These are phyloP conservation scores for Pogonocichla stellata DNA, from an alignment of 2,113 vertebrate species.

Conservation along the genomic window DNA sequence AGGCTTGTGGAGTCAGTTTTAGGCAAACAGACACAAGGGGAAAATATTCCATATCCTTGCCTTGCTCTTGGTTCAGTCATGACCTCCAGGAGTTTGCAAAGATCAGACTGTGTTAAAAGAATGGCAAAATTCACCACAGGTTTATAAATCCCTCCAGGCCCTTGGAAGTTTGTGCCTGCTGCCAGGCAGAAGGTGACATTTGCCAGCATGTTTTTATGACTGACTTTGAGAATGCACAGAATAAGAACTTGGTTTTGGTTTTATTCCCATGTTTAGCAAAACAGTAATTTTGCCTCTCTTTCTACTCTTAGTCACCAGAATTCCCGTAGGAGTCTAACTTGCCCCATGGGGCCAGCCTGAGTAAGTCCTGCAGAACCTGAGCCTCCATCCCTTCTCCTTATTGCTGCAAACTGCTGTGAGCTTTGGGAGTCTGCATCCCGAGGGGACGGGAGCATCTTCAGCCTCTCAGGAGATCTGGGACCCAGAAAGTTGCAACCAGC, in stretches of 20 bases:
- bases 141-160: constrained; percentile 48
- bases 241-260: neutral
- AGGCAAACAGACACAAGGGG: neutral
- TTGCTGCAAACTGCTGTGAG: neutral
- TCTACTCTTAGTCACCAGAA: neutral
- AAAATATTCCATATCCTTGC: neutral
- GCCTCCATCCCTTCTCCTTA: neutral
- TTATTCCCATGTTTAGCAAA: constrained; percentile 5
- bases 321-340: neutral
- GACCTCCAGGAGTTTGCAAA: constrained; percentile 28
- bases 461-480: neutral
- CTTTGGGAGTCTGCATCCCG: neutral
- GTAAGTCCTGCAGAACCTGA: neutral
- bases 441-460: neutral
- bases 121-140: neutral
- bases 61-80: neutral
- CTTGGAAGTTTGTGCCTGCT: constrained; percentile 31
- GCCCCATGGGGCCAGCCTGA: neutral
- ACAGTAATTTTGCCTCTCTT: neutral
- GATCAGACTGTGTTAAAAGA: constrained; percentile 7
- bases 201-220: constrained; percentile 33
- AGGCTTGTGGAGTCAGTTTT: constrained; percentile 6
- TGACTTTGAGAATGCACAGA: neutral
- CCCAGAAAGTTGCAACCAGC: neutral
- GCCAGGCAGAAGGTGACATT: constrained; percentile 55